Evolutionary conservation across 1,140 invertebrate species (phyloP).

Genomic region (Orchestia grillus): DNA sequence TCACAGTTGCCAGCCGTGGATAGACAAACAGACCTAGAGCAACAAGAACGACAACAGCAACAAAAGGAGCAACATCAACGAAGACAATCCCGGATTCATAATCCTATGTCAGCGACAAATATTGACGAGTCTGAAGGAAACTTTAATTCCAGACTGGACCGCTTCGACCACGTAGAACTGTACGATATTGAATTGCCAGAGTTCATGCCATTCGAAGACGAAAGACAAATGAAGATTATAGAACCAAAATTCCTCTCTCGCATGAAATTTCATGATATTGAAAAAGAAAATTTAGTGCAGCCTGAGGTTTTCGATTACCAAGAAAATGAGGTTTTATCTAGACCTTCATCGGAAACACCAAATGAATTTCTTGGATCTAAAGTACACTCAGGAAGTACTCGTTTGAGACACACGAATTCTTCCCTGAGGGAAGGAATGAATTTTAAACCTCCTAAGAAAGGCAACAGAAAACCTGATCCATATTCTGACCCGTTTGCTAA

Average conservation of each 20-base stretch:
- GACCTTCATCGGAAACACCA: background rate
- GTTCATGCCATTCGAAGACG: background rate
- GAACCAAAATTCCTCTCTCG: background rate
- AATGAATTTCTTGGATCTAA: background rate
- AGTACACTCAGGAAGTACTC: background rate
- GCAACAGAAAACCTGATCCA: background rate
- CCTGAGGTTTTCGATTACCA: slow-evolving; percentile 3
- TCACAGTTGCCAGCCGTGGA: background rate
- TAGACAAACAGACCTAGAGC: background rate
- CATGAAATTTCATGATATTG: background rate
- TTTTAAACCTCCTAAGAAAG: slow-evolving; percentile 20
- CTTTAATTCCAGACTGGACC: background rate
- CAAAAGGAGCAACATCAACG: slow-evolving; percentile 52
- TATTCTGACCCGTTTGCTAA: slow-evolving; percentile 8
- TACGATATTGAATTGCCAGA: background rate
- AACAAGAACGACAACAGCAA: slow-evolving; percentile 52
- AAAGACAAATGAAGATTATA: slow-evolving; percentile 11
- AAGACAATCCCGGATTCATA: slow-evolving; percentile 23
- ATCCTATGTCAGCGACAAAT: slow-evolving; percentile 9
- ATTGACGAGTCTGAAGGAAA: background rate
- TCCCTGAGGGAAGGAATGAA: slow-evolving; percentile 5
- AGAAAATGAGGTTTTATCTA: background rate
- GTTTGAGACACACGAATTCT: background rate
- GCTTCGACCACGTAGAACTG: background rate
- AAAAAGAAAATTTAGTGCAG: background rate